Evolutionary conservation across 2,888 invertebrate genomes (phyloP).

Genomic region (Callosobruchus maculatus): DNA sequence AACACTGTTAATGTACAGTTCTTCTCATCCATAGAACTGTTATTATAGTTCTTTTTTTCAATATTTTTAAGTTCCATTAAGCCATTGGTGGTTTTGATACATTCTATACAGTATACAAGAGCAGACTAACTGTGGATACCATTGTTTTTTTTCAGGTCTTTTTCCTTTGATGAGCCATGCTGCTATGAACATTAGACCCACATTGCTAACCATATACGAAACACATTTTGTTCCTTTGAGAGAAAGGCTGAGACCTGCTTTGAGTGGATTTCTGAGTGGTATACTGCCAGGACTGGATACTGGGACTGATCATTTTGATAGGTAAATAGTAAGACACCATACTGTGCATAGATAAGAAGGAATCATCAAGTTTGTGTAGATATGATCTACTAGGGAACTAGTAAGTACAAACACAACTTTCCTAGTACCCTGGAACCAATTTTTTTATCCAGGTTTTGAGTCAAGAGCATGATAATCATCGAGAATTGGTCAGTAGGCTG

Average conservation of each 20-base stretch:
- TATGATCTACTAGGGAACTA: no score
- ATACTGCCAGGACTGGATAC: constrained; percentile 85
- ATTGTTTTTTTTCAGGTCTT: constrained; percentile 55
- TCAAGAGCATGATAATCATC: no score
- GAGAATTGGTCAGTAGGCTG: no score
- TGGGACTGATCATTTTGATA: constrained; percentile 78
- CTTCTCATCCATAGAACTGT: no score
- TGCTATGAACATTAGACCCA: constrained; percentile 84
- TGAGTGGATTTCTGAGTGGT: constrained; percentile 85
- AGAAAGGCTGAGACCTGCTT: constrained; percentile 69
- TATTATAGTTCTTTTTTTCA: no score
- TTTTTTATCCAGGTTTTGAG: no score
- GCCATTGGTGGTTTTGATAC: no score
- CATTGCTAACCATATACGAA: constrained; percentile 79
- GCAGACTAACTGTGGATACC: background rate
- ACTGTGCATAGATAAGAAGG: background rate
- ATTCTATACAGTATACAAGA: no score
- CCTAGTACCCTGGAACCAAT: no score
- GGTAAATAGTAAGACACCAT: constrained; percentile 49
- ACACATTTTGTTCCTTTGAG: constrained; percentile 82
- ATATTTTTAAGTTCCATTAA: no score
- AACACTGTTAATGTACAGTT: no score
- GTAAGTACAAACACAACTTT: no score
- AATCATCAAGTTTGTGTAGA: background rate
- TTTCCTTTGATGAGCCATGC: constrained; percentile 87